phyloP scores from a whole-genome alignment of 2,888 invertebrate genomes.

The Melolontha melolontha region DNA sequence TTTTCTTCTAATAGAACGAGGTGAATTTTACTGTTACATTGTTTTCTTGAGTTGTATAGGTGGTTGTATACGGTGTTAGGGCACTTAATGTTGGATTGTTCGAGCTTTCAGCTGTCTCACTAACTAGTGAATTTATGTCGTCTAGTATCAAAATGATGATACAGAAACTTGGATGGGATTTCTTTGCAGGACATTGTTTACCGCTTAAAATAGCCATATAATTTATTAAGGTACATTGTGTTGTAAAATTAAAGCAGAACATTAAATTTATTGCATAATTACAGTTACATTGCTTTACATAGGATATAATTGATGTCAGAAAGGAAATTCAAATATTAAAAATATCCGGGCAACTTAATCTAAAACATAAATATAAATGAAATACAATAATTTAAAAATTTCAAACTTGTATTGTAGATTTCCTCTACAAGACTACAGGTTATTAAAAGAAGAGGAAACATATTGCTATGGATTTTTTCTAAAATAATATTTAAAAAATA shows the following conservation, averaged over 20 bases:
- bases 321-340: too few relatives aligned
- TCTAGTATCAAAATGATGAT: constrained; percentile 13
- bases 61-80: constrained; percentile 10
- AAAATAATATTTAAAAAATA: too few relatives aligned
- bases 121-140: constrained; percentile 19
- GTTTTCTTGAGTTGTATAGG: constrained; percentile 10
- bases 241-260: background rate
- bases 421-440: too few relatives aligned
- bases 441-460: too few relatives aligned
- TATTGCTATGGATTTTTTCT: too few relatives aligned
- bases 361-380: too few relatives aligned
- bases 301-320: too few relatives aligned
- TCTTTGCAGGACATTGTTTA: constrained; percentile 5
- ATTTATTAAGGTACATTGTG: constrained; percentile 3
- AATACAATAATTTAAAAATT: too few relatives aligned
- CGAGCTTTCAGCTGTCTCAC: constrained; percentile 9
- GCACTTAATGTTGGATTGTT: constrained; percentile 29
- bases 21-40: constrained; percentile 34
- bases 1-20: constrained; percentile 9
- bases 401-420: too few relatives aligned
- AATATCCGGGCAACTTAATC: too few relatives aligned
- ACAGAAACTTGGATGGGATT: background rate
- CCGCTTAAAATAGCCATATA: background rate
- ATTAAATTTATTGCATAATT: constrained; percentile 1
- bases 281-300: too few relatives aligned